Evolutionary conservation across 2,888 invertebrate species (phyloP), one percentile per base, ranked within the genome.

Genomic region (Phengaris arion): DNA sequence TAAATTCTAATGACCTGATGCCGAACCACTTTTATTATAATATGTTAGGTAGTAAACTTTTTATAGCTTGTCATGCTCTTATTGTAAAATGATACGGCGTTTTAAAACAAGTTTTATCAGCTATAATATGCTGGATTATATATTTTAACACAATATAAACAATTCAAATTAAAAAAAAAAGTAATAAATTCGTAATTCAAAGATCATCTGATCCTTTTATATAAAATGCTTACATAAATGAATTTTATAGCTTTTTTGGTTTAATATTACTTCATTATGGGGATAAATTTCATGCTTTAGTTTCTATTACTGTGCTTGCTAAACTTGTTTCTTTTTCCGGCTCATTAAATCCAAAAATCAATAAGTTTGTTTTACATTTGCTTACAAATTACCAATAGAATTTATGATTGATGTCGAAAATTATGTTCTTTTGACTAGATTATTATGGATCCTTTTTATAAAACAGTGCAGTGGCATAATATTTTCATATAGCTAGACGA

Each of bases 11-110:
- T 13, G 9, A 48, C 15, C n/a, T 15, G n/a, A 48, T 48, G 9
- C 48, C 13, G 15, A 69, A 46, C 13, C 12, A 72, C 54, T 72
- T 51, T 72, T 22, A 72, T 54, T 72, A 51, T 54, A 13, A 64
- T 64, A 72, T 54, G 51, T 51, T 12, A 6, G 12, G 51, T 54
- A 54, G 52, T 72, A 72, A 72, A 72, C 35, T 51, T 72, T 72
- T 72, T 72, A 70, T 72, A 35, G 54, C 54, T 13, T 22, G 13
- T 52, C 35, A 12, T 52, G 35, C 54, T 54, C 72, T 72, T 35
- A 35, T 54, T 72, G 72, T 54, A 54, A 54, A 52, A 10, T 12
- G 54, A 72, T 72, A 54, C 8, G 15, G 6, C 51, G 12, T 52
- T 35, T 45, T 35, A 7, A 35, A 72, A 45, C 13, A 6, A 68